Evolutionary conservation across 2,113 vertebrate species (phyloP), one percentile per base, ranked within the genome.

Genomic region (Hippoglossus stenolepis): DNA sequence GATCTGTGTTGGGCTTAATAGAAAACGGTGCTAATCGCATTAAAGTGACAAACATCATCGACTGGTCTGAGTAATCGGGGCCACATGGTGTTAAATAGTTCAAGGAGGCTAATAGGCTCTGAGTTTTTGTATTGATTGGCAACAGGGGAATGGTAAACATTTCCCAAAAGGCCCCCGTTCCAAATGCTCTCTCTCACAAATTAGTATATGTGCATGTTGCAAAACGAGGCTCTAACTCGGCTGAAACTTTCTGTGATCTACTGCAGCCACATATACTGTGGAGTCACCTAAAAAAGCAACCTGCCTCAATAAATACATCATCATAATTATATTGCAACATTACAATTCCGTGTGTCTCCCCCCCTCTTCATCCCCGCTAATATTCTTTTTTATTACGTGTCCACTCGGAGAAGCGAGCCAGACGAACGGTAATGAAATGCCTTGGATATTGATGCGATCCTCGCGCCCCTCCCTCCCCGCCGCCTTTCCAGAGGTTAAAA

Each of bases 21-120:
- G 79, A 84, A 86, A 86, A 83, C 56, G 70, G 75, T 90, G 76
- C 87, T 86, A 90, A 92, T 93, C 83, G 63, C 87, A 89, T 91
- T 93, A 91, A 89, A 70, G 85, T 91, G 87, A 91, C 91, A 92
- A 89, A 91, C 86, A 82, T 80, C 86, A 93, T 91, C 76, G 92
- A 89, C 80, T 89, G 77, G 63, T 65, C 75, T 75, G 74, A 89
- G 91, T 87, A 87, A 88, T 89, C 56, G 83, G 69, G 87, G 85
- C 71, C 85, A 84, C 81, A 61, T 68, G 75, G 75, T 91, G 90
- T 91, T 91, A 91, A 93, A 91, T 74, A 91, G 90, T 92, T 92
- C 89, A 90, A 38, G 79, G 57, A 69, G 89, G 90, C 82, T 93
- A 93, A 94, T 91, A 85, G 88, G 87, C 80, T 89, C 73, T 87